Evolutionary conservation across 2,888 invertebrate genomes (phyloP).

Genomic region (Pemphredon lugubris): DNA sequence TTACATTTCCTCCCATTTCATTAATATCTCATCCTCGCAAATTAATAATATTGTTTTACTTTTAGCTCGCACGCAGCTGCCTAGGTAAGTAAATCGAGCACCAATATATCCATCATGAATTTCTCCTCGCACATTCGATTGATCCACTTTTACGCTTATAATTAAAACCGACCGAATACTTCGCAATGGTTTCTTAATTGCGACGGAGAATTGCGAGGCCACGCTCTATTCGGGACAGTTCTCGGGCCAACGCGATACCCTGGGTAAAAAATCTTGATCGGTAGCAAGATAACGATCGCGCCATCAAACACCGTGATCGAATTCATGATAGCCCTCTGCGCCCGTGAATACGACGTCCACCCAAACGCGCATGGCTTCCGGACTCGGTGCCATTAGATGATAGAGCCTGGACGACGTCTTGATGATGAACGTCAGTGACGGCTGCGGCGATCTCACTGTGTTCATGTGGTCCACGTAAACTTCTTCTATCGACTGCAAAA

Average conservation of each 20-base stretch:
- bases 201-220: neutral
- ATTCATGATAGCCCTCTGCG: constrained; percentile 93
- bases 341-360: constrained; percentile 97
- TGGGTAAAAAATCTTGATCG: constrained; percentile 20
- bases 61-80: constrained; percentile 12
- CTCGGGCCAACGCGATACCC: neutral
- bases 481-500: constrained; percentile 94
- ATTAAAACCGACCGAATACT: constrained; percentile 13
- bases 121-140: neutral
- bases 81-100: constrained; percentile 30
- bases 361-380: constrained; percentile 98
- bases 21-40: too few species aligned
- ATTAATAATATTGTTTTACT: constrained; percentile 2
- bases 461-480: constrained; percentile 98
- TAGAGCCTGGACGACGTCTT: constrained; percentile 95
- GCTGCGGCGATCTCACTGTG: constrained; percentile 94
- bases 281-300: constrained; percentile 14
- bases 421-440: constrained; percentile 95
- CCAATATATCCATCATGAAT: constrained; percentile 13
- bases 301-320: constrained; percentile 80
- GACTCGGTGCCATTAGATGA: constrained; percentile 95
- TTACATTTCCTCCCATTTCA: neutral
- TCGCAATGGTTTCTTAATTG: too few species aligned
- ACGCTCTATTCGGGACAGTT: neutral
- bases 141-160: neutral